Evolutionary conservation across 2,888 invertebrate species (phyloP).

Genomic region (Tryphoninae sp.): DNA sequence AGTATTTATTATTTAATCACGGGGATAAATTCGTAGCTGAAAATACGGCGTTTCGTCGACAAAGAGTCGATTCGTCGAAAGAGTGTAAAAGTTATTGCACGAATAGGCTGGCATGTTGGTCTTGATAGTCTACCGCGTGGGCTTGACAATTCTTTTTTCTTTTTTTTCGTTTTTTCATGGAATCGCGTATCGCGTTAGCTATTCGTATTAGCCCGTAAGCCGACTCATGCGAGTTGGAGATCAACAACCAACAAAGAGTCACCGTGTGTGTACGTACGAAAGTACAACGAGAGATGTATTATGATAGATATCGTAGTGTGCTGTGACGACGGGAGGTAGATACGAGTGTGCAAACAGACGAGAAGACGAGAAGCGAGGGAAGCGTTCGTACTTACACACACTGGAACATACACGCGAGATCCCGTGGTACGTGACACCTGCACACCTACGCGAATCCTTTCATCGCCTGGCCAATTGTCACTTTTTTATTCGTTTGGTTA

Average conservation of each 20-base stretch:
- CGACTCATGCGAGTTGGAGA: constrained; percentile 43
- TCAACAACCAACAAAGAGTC: constrained; percentile 53
- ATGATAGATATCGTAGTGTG: constrained; percentile 34
- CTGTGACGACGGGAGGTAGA: constrained; percentile 45
- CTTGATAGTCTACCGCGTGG: constrained; percentile 17
- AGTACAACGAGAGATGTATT: constrained; percentile 36
- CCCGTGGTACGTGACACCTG: constrained; percentile 4
- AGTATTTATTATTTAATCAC: too few species aligned
- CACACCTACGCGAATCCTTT: constrained; percentile 25
- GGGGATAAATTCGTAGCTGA: too few species aligned
- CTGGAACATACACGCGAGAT: constrained; percentile 7
- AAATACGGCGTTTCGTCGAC: neutral
- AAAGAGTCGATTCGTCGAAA: neutral
- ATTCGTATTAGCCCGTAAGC: constrained; percentile 31
- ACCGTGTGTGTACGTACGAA: constrained; percentile 6
- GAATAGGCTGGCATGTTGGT: neutral
- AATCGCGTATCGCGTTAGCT: constrained; percentile 47
- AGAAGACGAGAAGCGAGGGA: constrained; percentile 17
- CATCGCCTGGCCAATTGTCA: constrained; percentile 48
- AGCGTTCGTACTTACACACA: constrained; percentile 1
- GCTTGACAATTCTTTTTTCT: neutral
- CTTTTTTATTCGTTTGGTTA: constrained; percentile 51
- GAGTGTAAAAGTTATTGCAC: neutral
- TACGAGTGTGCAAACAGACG: constrained; percentile 58
- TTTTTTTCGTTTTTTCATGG: constrained; percentile 13